phyloP scores from a whole-genome alignment of 2,888 invertebrate genomes.

The Drosophila paranaensis region DNA sequence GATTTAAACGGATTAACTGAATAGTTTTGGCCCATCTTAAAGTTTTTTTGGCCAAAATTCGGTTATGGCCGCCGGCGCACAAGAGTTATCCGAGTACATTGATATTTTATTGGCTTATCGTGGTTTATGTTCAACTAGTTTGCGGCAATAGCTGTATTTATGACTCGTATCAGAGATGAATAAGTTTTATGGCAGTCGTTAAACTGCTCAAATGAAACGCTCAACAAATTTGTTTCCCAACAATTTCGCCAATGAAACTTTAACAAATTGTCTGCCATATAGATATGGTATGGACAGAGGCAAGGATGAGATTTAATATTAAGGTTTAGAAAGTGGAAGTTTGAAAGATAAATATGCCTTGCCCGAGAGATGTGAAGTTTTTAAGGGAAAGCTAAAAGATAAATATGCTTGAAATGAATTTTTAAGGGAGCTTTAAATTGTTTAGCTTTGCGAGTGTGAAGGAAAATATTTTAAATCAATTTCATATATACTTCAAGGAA shows the following conservation, averaged over 20 bases:
- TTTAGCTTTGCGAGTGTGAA: too few relatives aligned
- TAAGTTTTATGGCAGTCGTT: constrained; percentile 35
- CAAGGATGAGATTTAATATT: background rate
- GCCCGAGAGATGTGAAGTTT: background rate
- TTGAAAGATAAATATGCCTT: background rate
- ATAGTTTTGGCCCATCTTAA: constrained; percentile 63
- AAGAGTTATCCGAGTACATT: constrained; percentile 50
- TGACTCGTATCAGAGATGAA: constrained; percentile 37
- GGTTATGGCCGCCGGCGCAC: constrained; percentile 19
- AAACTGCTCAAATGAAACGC: constrained; percentile 27
- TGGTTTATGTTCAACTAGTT: constrained; percentile 54
- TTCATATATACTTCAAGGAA: too few relatives aligned
- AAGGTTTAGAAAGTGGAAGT: background rate
- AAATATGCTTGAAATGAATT: background rate
- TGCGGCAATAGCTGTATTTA: constrained; percentile 32
- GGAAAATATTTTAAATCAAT: too few relatives aligned
- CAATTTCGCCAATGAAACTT: constrained; percentile 3
- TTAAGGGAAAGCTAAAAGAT: background rate
- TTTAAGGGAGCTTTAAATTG: background rate
- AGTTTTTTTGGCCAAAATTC: constrained; percentile 46
- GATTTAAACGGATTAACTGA: constrained; percentile 77
- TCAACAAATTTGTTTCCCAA: constrained; percentile 38
- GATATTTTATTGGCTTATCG: constrained; percentile 77
- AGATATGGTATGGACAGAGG: background rate
- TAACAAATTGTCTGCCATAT: background rate